These are phyloP conservation scores for Planococcus citri DNA, from an alignment of 1,140 invertebrate genomes.

Conservation along the genomic window DNA sequence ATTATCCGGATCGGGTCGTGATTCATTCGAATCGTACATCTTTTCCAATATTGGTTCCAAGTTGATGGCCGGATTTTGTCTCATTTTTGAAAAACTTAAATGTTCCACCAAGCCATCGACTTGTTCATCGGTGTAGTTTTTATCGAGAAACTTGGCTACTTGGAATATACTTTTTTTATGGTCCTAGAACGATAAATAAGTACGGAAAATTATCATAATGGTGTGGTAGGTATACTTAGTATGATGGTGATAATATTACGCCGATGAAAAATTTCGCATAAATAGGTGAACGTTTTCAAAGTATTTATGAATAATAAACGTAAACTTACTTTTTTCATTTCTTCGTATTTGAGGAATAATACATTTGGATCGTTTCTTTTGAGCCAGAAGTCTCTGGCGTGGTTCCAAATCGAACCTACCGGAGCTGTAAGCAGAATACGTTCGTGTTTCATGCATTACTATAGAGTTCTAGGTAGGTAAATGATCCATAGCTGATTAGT, in stretches of 20 bases:
- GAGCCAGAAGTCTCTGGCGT: conserved; percentile 35
- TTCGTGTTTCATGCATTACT: too few relatives aligned
- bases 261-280: too few relatives aligned
- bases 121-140: conserved; percentile 40
- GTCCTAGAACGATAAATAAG: conserved; percentile 21
- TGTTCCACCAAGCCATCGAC: conserved; percentile 44
- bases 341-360: conserved; percentile 40
- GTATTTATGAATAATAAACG: neutral
- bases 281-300: too few relatives aligned
- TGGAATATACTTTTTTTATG: conserved; percentile 41
- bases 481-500: too few relatives aligned
- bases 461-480: too few relatives aligned
- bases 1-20: conserved; percentile 36
- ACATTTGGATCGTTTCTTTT: conserved; percentile 36
- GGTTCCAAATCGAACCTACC: conserved; percentile 32
- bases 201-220: neutral
- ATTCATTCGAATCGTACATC: conserved; percentile 37
- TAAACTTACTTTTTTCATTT: conserved; percentile 34
- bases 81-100: conserved; percentile 46
- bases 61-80: conserved; percentile 59
- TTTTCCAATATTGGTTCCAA: conserved; percentile 40
- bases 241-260: too few relatives aligned
- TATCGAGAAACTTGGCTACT: conserved; percentile 56
- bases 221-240: too few relatives aligned
- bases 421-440: conserved; percentile 22